Evolutionary conservation across 2,888 invertebrate species (phyloP), one percentile per base, ranked within the genome.

Genomic region (Ashinkailepas kermadecensis): DNA sequence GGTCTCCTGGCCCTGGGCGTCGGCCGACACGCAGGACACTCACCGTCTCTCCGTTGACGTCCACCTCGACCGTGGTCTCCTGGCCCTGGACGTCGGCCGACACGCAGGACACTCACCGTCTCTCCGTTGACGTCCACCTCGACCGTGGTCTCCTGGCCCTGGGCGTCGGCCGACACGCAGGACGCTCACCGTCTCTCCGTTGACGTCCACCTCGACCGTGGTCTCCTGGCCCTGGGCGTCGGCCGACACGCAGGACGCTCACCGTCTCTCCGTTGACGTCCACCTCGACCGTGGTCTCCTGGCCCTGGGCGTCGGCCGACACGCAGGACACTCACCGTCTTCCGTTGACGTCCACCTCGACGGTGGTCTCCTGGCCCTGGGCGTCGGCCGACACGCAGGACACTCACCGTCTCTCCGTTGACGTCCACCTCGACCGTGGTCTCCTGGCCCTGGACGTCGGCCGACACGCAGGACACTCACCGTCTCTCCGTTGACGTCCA

Each of bases 391-490:
- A 39, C 39, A 39, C 39, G 39, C 2, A n/a, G 54, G 25, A 62
- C 59, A 67, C 82, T 83, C 85, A 90, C 90, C 86, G 91, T 92
- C 88, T 99, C 99, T 4, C 90, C 92, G 18, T 93, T 94, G 80
- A 99, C 91, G 82, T 94, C 92, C 74, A 95, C 94, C 56, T 92
- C 90, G 0, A 97, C 96, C 0, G 91, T 91, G 0, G 99, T 99
- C 88, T 99, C 99, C 81, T 93, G 92, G 0, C 98, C 99, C 83
- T 94, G 91, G 0, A 99, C 99, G 89, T 99, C 97, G 86, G 94
- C 93, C 6, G 97, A 96, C 67, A 97, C 91, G 87, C 98, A 98
- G 0, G 99, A n/a, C n/a, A n/a, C 39, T 39, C 39, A 39, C 39
- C 39, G 39, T 4, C 39, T 39, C 39, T 39, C 39, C 39, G 39